Evolutionary conservation across 2,113 vertebrate genomes (phyloP).

Genomic region (Brachirus orientalis): DNA sequence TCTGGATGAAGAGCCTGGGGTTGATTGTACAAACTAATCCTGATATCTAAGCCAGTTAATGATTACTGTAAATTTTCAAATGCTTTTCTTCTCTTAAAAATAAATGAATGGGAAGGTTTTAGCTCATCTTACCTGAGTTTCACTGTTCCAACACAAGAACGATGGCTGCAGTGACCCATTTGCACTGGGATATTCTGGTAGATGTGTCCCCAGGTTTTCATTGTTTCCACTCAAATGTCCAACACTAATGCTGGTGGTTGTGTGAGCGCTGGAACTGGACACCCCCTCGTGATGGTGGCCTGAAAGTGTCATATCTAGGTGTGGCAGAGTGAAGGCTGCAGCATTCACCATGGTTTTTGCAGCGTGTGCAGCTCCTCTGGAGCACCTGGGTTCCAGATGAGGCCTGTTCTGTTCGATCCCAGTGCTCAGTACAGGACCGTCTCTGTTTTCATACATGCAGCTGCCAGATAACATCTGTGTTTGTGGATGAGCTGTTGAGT

Average conservation of each 20-base stretch:
- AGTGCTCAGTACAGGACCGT: not conserved
- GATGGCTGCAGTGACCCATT: not conserved
- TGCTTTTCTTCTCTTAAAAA: not conserved
- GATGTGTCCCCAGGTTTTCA: not conserved
- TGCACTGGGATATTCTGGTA: not conserved
- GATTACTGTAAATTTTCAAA: too few species aligned
- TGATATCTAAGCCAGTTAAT: too few species aligned
- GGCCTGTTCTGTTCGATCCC: not conserved
- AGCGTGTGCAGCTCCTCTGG: not conserved
- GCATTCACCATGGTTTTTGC: not conserved
- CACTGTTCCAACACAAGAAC: conserved; percentile 32
- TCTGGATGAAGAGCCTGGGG: too few species aligned
- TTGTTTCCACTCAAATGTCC: not conserved
- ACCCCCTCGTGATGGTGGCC: too few species aligned
- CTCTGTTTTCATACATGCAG: conserved; percentile 48
- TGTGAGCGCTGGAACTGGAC: too few species aligned
- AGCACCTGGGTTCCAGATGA: not conserved
- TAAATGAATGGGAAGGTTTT: too few species aligned
- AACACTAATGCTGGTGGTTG: not conserved
- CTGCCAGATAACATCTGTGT: conserved; percentile 10
- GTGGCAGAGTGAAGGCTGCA: not conserved
- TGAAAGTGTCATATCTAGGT: too few species aligned
- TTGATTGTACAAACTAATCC: too few species aligned
- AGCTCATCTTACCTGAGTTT: conserved; percentile 29
- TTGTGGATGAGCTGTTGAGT: not conserved